These are phyloP conservation scores for Butorides virescens DNA, from an alignment of 2,113 vertebrate species.

Conservation along the genomic window DNA sequence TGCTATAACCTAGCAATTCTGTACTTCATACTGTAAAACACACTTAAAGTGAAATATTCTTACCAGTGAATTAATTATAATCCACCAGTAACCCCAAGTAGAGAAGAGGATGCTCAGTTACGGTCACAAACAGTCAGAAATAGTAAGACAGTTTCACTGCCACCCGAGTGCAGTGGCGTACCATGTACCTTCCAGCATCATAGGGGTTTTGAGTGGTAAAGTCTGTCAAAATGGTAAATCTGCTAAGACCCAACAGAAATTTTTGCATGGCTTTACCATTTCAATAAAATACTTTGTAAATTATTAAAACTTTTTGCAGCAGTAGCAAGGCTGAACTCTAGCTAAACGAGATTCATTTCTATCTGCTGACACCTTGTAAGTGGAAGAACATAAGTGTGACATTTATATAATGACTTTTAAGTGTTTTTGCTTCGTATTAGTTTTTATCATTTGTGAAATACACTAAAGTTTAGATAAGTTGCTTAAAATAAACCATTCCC, in stretches of 20 bases:
- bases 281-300: not conserved
- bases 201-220: not conserved
- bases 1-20: not conserved
- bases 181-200: not conserved
- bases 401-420: not conserved
- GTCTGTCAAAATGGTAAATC: not conserved
- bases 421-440: not conserved
- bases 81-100: not conserved
- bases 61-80: not conserved
- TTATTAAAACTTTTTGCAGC: not conserved
- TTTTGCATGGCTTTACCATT: not conserved
- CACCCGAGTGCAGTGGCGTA: accelerated
- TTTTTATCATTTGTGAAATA: not conserved
- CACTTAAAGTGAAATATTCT: not conserved
- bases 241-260: not conserved
- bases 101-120: not conserved
- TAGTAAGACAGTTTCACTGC: not conserved
- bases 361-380: not conserved
- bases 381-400: not conserved
- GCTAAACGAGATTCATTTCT: not conserved
- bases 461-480: not conserved
- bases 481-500: not conserved
- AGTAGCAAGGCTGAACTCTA: not conserved
- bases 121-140: not conserved
- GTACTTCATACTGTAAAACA: not conserved